Percentiles rank a stretch among this genome's conserved stretches.
Evolutionary conservation across 2,797 vertebrate genomes (phyloP).

Genomic region (Acanthurus lineatus): DNA sequence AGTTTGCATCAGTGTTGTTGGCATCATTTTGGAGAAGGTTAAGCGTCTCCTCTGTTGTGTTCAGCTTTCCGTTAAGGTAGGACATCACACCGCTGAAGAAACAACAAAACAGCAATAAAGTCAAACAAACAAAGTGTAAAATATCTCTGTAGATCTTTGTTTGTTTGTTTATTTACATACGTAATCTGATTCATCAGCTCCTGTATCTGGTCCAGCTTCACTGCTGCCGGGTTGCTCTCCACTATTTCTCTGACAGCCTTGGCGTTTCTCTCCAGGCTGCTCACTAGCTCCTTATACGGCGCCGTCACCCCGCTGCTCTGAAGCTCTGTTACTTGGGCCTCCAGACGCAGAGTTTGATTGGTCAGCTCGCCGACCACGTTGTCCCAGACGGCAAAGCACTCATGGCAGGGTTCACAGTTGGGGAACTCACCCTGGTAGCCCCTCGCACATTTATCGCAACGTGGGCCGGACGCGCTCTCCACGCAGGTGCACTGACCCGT

Average conservation of each 20-base stretch:
- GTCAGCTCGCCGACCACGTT: slow-evolving; percentile 87
- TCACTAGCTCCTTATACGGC: slow-evolving; percentile 89
- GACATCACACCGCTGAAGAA: slow-evolving; percentile 88
- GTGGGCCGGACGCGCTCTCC: slow-evolving; percentile 87
- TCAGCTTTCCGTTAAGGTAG: slow-evolving; percentile 87
- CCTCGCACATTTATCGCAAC: slow-evolving; percentile 92
- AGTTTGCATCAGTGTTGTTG: slow-evolving; percentile 77
- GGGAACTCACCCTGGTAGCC: slow-evolving; percentile 93
- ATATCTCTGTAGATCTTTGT: neutral
- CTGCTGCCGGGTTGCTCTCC: slow-evolving; percentile 87
- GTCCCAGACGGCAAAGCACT: slow-evolving; percentile 94
- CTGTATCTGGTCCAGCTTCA: slow-evolving; percentile 88
- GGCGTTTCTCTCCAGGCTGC: slow-evolving; percentile 87
- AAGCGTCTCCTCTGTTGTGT: slow-evolving; percentile 84
- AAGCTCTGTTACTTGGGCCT: slow-evolving; percentile 88
- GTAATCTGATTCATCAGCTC: slow-evolving; percentile 89
- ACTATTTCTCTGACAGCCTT: slow-evolving; percentile 89
- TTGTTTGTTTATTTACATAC: slow-evolving; percentile 80
- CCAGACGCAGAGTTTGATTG: slow-evolving; percentile 89
- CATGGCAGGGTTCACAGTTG: slow-evolving; percentile 90
- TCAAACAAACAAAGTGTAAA: neutral
- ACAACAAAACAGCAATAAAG: neutral
- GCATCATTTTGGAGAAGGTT: slow-evolving; percentile 75
- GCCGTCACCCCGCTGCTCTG: slow-evolving; percentile 89
- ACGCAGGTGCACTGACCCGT: slow-evolving; percentile 91